Evolutionary conservation across 1,140 invertebrate species (phyloP).

Genomic region (Akabosia matsudoensis): DNA sequence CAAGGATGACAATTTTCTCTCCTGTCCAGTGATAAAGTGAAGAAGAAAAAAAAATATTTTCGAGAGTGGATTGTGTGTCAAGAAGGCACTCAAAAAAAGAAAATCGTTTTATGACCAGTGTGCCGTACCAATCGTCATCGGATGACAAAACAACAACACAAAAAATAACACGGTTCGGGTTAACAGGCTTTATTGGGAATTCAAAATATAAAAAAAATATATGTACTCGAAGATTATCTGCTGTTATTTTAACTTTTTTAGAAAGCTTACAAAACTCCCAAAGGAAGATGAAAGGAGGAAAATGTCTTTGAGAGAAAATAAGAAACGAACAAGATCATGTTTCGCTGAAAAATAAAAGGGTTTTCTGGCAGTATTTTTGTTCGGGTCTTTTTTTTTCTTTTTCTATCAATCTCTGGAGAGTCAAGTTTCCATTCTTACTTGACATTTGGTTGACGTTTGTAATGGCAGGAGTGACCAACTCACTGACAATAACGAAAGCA

Average conservation of each 20-base stretch:
- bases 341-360: too few relatives aligned
- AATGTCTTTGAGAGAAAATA: neutral
- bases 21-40: too few relatives aligned
- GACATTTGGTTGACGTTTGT: neutral
- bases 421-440: neutral
- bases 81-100: neutral
- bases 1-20: neutral
- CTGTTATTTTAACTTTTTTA: neutral
- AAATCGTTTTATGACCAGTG: slow-evolving; percentile 1
- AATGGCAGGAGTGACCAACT: neutral
- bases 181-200: neutral
- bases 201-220: too few relatives aligned
- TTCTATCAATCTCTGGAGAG: neutral
- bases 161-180: neutral
- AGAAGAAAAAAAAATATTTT: too few relatives aligned
- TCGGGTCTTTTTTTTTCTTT: neutral
- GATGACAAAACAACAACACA: neutral
- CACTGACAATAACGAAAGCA: neutral
- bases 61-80: neutral
- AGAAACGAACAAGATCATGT: neutral
- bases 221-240: too few relatives aligned
- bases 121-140: neutral
- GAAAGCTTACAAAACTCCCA: neutral
- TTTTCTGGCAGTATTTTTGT: too few relatives aligned
- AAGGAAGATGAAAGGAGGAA: neutral